Evolutionary conservation across 1,140 invertebrate species (phyloP).

Genomic region (Cydia fagiglandana): DNA sequence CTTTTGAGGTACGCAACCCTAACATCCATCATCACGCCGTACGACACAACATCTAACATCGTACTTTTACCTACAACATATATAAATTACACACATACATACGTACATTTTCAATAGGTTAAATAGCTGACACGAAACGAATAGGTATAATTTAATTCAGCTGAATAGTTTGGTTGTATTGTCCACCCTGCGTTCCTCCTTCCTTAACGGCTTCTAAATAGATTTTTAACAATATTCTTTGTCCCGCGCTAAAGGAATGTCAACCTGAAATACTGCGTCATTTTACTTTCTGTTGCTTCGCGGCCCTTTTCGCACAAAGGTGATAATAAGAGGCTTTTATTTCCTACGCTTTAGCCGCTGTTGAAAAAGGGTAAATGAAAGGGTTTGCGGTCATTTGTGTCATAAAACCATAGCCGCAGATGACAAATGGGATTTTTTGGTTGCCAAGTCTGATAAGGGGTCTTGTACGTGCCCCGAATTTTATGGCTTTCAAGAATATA

Average conservation of each 20-base stretch:
- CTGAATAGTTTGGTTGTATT: background rate
- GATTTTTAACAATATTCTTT: conserved; percentile 11
- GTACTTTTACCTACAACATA: no score
- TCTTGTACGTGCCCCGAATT: conserved; percentile 23
- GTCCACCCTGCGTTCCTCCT: background rate
- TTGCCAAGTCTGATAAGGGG: conserved; percentile 28
- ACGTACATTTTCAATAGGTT: no score
- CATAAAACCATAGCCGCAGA: conserved; percentile 29
- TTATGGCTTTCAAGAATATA: conserved; percentile 16
- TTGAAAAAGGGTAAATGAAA: conserved; percentile 31
- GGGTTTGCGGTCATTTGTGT: conserved; percentile 27
- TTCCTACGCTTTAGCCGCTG: conserved; percentile 19
- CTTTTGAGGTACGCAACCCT: no score
- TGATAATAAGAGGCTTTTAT: conserved; percentile 29
- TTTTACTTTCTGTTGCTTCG: conserved; percentile 21
- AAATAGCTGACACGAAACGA: background rate
- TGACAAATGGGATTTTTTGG: conserved; percentile 32
- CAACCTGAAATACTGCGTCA: conserved; percentile 3
- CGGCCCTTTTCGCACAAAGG: conserved; percentile 17
- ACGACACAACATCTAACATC: no score
- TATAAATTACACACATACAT: no score
- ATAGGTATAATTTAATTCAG: conserved; percentile 12
- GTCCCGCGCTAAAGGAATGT: conserved; percentile 6
- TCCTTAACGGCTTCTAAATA: background rate
- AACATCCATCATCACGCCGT: no score